These are phyloP conservation scores for Lochmaea capreae DNA, from an alignment of 2,888 invertebrate genomes.

Conservation along the genomic window DNA sequence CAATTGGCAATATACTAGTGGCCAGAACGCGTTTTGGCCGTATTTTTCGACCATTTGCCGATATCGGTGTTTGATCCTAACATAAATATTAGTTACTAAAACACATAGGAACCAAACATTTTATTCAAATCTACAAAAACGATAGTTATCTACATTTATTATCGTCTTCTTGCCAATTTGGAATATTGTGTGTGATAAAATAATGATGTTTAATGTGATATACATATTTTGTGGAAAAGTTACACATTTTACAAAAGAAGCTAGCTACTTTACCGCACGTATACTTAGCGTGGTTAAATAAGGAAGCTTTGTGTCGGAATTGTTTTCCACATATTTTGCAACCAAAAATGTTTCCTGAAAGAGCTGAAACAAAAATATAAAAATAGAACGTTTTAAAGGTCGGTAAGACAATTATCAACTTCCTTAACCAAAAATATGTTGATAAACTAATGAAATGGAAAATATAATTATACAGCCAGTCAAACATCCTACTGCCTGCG, in stretches of 20 bases:
- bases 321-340: constrained; percentile 41
- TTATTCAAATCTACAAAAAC: not conserved
- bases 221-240: constrained; percentile 47
- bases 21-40: no score
- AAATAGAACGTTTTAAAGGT: not conserved
- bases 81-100: not conserved
- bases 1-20: no score
- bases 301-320: constrained; percentile 38
- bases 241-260: constrained; percentile 79
- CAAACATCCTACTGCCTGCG: no score
- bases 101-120: not conserved
- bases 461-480: no score
- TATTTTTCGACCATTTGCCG: no score
- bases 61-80: no score
- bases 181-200: constrained; percentile 28
- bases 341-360: not conserved
- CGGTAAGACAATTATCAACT: no score
- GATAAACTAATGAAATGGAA: no score
- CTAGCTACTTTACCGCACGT: constrained; percentile 72
- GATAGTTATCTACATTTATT: not conserved
- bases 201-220: constrained; percentile 46
- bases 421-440: no score
- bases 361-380: not conserved
- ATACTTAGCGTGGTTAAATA: constrained; percentile 49
- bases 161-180: constrained; percentile 16